These are phyloP conservation scores for Hermaeophaga mercurialis DNA, from an alignment of 2,888 invertebrate genomes.

Conservation along the genomic window DNA sequence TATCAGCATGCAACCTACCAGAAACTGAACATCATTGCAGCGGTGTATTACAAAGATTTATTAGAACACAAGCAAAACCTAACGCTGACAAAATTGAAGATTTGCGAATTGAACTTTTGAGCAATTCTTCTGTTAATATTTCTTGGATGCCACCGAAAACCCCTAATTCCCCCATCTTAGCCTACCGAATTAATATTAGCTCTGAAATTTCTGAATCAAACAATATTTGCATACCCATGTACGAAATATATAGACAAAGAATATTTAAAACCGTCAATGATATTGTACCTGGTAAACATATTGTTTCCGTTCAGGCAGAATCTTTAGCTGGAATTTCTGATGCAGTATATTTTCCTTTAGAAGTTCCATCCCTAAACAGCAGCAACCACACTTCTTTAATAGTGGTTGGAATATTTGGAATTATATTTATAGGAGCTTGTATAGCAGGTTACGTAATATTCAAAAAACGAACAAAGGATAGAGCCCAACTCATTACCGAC, in stretches of 20 bases:
- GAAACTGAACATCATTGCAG: constrained; percentile 61
- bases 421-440: neutral
- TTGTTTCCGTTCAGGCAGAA: constrained; percentile 62
- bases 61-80: constrained; percentile 58
- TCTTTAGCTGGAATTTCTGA: constrained; percentile 64
- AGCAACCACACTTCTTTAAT: constrained; percentile 7
- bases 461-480: constrained; percentile 49
- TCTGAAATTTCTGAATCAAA: constrained; percentile 52
- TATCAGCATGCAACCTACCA: constrained; percentile 67
- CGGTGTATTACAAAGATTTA: constrained; percentile 55
- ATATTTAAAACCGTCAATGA: constrained; percentile 37
- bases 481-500: constrained; percentile 60
- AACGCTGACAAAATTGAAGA: constrained; percentile 56
- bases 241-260: neutral
- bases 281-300: constrained; percentile 63
- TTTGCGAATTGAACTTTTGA: constrained; percentile 32
- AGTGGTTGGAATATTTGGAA: neutral
- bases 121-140: constrained; percentile 44
- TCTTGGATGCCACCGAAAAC: constrained; percentile 66
- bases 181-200: constrained; percentile 65
- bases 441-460: constrained; percentile 45
- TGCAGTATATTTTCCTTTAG: constrained; percentile 43
- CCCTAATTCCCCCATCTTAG: constrained; percentile 70
- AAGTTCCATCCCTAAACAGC: constrained; percentile 32
- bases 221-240: constrained; percentile 59